These are phyloP conservation scores for Tolmerus cingulatus DNA, from an alignment of 2,888 invertebrate genomes.

Conservation along the genomic window DNA sequence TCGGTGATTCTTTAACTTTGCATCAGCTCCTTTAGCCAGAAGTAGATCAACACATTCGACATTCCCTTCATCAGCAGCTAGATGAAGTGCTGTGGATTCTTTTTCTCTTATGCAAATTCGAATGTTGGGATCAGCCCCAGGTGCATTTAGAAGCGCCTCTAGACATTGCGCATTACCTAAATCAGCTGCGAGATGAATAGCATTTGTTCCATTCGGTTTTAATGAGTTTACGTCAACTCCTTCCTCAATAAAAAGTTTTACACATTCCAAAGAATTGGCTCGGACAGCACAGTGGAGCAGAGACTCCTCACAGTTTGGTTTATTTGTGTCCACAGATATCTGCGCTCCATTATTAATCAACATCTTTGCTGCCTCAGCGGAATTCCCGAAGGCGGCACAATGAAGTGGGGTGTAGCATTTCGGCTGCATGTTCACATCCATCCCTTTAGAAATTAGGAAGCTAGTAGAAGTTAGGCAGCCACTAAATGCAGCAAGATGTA, in stretches of 20 bases:
- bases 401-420: slow-evolving; percentile 84
- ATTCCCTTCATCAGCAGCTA: slow-evolving; percentile 89
- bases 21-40: slow-evolving; percentile 77
- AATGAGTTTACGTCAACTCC: slow-evolving; percentile 80
- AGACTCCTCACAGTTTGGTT: slow-evolving; percentile 76
- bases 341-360: slow-evolving; percentile 77
- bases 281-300: slow-evolving; percentile 85
- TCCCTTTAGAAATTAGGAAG: slow-evolving; percentile 73
- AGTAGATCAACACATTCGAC: slow-evolving; percentile 80
- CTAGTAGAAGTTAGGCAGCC: slow-evolving; percentile 77
- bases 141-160: slow-evolving; percentile 76
- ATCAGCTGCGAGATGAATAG: slow-evolving; percentile 83
- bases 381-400: slow-evolving; percentile 89
- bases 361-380: slow-evolving; percentile 80
- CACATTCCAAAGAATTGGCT: slow-evolving; percentile 82
- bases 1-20: slow-evolving; percentile 76
- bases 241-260: slow-evolving; percentile 76
- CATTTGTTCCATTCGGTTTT: slow-evolving; percentile 79
- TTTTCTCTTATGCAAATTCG: slow-evolving; percentile 75
- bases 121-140: slow-evolving; percentile 75
- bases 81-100: slow-evolving; percentile 80
- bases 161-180: slow-evolving; percentile 80
- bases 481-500: slow-evolving; percentile 81
- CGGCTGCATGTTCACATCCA: slow-evolving; percentile 73
- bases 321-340: slow-evolving; percentile 73